Base-by-base conservation (phyloP, 2,797 vertebrate species). In the Oophaga sylvatica region DNA sequence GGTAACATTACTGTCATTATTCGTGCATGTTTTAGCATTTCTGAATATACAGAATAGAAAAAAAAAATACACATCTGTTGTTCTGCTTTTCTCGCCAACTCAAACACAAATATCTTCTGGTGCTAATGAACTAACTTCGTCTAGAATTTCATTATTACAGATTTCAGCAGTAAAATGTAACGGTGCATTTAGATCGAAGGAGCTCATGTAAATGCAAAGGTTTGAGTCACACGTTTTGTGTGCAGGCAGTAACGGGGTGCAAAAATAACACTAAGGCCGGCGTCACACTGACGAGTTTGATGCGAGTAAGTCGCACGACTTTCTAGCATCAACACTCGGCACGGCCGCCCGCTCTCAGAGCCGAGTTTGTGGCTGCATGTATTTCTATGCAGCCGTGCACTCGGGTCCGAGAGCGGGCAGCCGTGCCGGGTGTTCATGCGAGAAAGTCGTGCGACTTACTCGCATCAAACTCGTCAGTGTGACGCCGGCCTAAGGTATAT, bases 51-150 rank as follows among this genome's bases (percentile, higher is more conserved):
- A 53, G 62, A 59, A 41, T 12, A 17, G 19, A 11, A 35, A 15
- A 15, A 82, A 70, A 60, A 67, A 41, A 20, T 3, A 67, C 48
- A 86, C 84, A 89, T 89, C 70, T 89, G 88, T 68, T 87, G 48
- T 86, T 71, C 63, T 31, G 68, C 16, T 71, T 86, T 82, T 86
- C 68, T 70, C 78, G 71, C 84, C 63, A 82, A 65, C 63, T 85
- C 8, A 62, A 85, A 88, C 87, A 73, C 73, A 86, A 86, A 89
- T 71, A 85, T 77, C 84, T 89, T 57, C 53, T 78, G 80, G 79
- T 85, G 83, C 45, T 82, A 89, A 86, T 86, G 60, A 85, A 86
- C 56, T 79, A 82, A 85, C 70, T 79, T 83, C 48, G 53, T 70
- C 48, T 62, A 80, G 81, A 79, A 88, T 84, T 70, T 78, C 62